These are phyloP conservation scores for Tachina fera DNA, from an alignment of 2,888 invertebrate species.

Conservation along the genomic window DNA sequence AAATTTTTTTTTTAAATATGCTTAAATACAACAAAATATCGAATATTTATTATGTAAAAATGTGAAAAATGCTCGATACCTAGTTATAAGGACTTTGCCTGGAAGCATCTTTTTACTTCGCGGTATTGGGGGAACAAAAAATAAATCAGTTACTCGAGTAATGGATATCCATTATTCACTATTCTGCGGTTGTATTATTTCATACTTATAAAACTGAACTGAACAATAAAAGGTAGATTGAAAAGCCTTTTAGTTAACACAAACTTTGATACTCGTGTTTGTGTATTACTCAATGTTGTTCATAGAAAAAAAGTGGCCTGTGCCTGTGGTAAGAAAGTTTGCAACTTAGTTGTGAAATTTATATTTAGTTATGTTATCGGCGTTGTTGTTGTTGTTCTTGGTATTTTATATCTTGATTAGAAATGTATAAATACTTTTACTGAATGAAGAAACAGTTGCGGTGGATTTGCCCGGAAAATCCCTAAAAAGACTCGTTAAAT, in stretches of 20 bases:
- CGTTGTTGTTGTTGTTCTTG: background rate
- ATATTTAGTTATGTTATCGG: background rate
- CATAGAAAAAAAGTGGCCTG: background rate
- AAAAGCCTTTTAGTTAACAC: background rate
- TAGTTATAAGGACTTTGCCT: too few relatives aligned
- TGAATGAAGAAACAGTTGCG: constrained; percentile 24
- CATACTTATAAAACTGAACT: background rate
- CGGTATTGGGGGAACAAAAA: too few relatives aligned
- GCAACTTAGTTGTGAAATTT: constrained; percentile 2
- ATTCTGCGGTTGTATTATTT: too few relatives aligned
- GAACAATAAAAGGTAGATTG: background rate
- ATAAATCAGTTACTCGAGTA: too few relatives aligned
- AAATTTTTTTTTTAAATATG: too few relatives aligned
- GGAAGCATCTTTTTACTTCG: too few relatives aligned
- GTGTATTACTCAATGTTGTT: background rate
- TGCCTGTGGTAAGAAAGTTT: background rate
- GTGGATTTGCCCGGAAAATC: constrained; percentile 2
- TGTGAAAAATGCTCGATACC: too few relatives aligned
- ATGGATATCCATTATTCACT: too few relatives aligned
- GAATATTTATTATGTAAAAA: too few relatives aligned
- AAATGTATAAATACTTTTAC: constrained; percentile 37
- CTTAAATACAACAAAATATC: too few relatives aligned
- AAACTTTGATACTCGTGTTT: background rate
- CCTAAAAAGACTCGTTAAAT: background rate
- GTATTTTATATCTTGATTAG: constrained; percentile 50